Percentiles rank a stretch among this genome's conserved stretches.
phyloP scores from a whole-genome alignment of 2,888 invertebrate species.

The Pollenia amentaria region DNA sequence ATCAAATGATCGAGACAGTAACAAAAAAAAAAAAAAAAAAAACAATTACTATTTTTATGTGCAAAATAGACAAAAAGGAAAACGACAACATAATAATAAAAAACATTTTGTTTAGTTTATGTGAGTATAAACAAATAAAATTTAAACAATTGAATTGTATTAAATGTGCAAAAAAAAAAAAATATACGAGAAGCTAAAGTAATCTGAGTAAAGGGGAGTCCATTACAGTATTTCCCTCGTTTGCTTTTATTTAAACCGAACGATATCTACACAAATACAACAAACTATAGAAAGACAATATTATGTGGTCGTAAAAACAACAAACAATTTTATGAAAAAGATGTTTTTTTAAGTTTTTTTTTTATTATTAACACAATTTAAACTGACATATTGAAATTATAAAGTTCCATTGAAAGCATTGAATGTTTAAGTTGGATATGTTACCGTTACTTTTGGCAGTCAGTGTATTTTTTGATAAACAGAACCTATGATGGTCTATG shows the following conservation, averaged over 20 bases:
- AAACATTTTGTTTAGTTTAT: slow-evolving; percentile 49
- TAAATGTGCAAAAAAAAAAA: slow-evolving; percentile 17
- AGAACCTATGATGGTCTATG: too few species aligned
- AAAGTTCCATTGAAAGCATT: too few species aligned
- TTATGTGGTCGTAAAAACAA: not conserved
- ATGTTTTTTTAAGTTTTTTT: not conserved
- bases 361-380: slow-evolving; percentile 40
- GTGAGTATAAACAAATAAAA: slow-evolving; percentile 35
- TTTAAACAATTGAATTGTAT: slow-evolving; percentile 48
- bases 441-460: too few species aligned
- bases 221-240: slow-evolving; percentile 28
- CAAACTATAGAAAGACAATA: not conserved
- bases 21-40: not conserved
- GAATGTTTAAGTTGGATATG: too few species aligned
- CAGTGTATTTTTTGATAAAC: too few species aligned
- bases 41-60: slow-evolving; percentile 26
- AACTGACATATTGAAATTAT: not conserved
- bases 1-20: slow-evolving; percentile 17
- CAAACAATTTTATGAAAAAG: not conserved
- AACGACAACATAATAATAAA: slow-evolving; percentile 20
- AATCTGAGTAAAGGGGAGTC: slow-evolving; percentile 27
- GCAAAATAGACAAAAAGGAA: slow-evolving; percentile 33
- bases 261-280: not conserved
- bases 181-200: slow-evolving; percentile 11
- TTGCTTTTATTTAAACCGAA: slow-evolving; percentile 36